Evolutionary conservation across 2,113 vertebrate species (phyloP), one percentile per base, ranked within the genome.

Genomic region (Megaptera novaeangliae): DNA sequence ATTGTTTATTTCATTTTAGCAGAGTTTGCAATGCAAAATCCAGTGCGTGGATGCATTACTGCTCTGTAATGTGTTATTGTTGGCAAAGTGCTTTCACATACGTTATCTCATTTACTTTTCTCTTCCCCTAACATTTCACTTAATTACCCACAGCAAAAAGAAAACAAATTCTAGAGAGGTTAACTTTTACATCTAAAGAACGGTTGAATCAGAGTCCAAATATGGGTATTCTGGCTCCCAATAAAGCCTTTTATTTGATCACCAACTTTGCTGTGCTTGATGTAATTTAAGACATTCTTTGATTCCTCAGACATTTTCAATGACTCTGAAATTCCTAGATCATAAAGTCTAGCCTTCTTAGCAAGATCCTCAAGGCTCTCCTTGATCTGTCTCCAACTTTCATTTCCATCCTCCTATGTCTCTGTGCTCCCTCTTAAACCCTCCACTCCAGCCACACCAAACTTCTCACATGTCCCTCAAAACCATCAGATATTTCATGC

Each of bases 1-100:
- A 72, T 81, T 64, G 84, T 80, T 88, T 86, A 34, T 81, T 75
- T 85, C 92, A 29, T 44, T 85, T 94, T 57, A 55, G 55, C 89
- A 1, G 81, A 44, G 93, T 66, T 34, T 78, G 80, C 78, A 15
- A 0, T 2, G 85, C 49, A 8, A 23, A 21, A 39, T 39, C 49
- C 57, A 6, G 23, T 3, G 10, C 4, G 29, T 3, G 23, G 90
- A 21, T 17, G 55, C 23, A 2, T 72, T 49, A 15, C 21, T 63
- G 74, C 31, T 49, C 71, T 31, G 57, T 17, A 0, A 1, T 36
- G 1, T 81, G 89, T 88, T 90, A 17, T 34, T 59, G 57, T 49
- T 96, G 94, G 92, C 97, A 46, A 3, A 36, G 69, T 15, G 39
- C 44, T n/a, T 78, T 15, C 83, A 18, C 78, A 44, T 12, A 34